Percentiles rank a stretch among this genome's conserved stretches.
phyloP scores from a whole-genome alignment of 2,113 vertebrate species.

The Nothobranchius kuhntae region DNA sequence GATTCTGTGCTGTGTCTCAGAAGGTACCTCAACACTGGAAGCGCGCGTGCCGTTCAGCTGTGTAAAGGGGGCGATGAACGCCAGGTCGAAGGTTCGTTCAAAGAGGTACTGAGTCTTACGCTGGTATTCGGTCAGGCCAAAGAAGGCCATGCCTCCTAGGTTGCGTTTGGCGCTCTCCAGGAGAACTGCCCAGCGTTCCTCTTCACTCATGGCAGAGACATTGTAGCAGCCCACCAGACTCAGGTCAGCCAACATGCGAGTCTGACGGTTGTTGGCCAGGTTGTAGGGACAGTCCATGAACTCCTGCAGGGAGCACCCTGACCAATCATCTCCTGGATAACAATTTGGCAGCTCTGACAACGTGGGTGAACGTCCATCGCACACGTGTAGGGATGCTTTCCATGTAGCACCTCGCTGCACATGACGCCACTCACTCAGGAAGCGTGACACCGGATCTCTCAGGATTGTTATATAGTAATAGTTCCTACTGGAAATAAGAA shows the following conservation, averaged over 20 bases:
- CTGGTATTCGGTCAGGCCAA: slow-evolving; percentile 95
- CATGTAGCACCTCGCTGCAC: slow-evolving; percentile 96
- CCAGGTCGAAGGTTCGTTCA: slow-evolving; percentile 94
- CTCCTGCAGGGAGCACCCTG: slow-evolving; percentile 90
- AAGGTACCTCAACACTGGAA: slow-evolving; percentile 88
- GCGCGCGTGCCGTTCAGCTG: slow-evolving; percentile 97
- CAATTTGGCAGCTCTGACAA: slow-evolving; percentile 93
- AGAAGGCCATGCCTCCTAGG: slow-evolving; percentile 94
- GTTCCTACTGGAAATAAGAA: slow-evolving; percentile 78
- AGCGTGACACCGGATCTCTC: slow-evolving; percentile 93
- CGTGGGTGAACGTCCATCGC: slow-evolving; percentile 91
- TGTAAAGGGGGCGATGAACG: slow-evolving; percentile 93
- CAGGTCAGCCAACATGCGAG: slow-evolving; percentile 96
- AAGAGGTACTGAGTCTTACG: slow-evolving; percentile 98
- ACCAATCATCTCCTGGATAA: slow-evolving; percentile 95
- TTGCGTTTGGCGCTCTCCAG: slow-evolving; percentile 95
- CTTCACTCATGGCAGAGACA: slow-evolving; percentile 89
- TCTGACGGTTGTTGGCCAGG: slow-evolving; percentile 95
- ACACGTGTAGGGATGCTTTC: slow-evolving; percentile 94
- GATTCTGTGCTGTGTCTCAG: slow-evolving; percentile 86
- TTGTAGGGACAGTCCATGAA: slow-evolving; percentile 98
- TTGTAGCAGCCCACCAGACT: slow-evolving; percentile 97
- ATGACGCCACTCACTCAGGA: slow-evolving; percentile 96
- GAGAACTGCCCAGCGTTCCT: slow-evolving; percentile 89
- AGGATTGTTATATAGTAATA: slow-evolving; percentile 98